Conservation (phyloP, 2,888 invertebrate species). For the Papilio protenor region DNA sequence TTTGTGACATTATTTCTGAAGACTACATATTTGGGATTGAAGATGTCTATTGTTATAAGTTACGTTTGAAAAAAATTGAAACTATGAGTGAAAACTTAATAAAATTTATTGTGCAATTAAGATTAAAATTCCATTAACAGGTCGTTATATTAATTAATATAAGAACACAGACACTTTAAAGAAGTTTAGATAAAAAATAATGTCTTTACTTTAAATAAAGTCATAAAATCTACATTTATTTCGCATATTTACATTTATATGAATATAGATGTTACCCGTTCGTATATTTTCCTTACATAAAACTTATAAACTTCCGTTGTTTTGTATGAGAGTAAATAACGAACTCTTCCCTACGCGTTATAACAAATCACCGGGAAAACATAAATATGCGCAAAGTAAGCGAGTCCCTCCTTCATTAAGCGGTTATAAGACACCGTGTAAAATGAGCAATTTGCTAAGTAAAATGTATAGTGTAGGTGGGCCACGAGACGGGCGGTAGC, state of each 20-base stretch:
- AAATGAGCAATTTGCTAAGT: slow-evolving; percentile 82
- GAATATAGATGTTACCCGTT: not conserved
- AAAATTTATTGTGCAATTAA: slow-evolving; percentile 16
- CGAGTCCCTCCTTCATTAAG: slow-evolving; percentile 73
- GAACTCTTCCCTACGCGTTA: not conserved
- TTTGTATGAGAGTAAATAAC: not conserved
- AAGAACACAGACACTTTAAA: slow-evolving; percentile 20
- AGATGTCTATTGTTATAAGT: not conserved
- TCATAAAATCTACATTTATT: slow-evolving; percentile 21
- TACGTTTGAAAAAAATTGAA: not conserved
- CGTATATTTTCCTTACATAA: not conserved
- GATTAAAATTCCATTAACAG: slow-evolving; percentile 26
- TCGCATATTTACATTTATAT: slow-evolving; percentile 8
- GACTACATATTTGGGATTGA: too few species aligned
- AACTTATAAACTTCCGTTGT: not conserved
- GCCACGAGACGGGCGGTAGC: slow-evolving; percentile 74
- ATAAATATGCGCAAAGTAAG: slow-evolving; percentile 50
- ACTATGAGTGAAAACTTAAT: slow-evolving; percentile 1
- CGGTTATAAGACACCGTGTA: slow-evolving; percentile 80
- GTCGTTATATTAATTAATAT: slow-evolving; percentile 24
- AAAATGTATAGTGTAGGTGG: slow-evolving; percentile 81
- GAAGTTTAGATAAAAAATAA: slow-evolving; percentile 20
- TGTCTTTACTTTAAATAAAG: slow-evolving; percentile 22
- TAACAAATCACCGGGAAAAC: slow-evolving; percentile 41
- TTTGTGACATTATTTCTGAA: too few species aligned